A percentile compares a stretch with the other conserved stretches of the same genome.
phyloP scores from a whole-genome alignment of 2,113 vertebrate genomes.

The Rhinopomastus cyanomelas region DNA sequence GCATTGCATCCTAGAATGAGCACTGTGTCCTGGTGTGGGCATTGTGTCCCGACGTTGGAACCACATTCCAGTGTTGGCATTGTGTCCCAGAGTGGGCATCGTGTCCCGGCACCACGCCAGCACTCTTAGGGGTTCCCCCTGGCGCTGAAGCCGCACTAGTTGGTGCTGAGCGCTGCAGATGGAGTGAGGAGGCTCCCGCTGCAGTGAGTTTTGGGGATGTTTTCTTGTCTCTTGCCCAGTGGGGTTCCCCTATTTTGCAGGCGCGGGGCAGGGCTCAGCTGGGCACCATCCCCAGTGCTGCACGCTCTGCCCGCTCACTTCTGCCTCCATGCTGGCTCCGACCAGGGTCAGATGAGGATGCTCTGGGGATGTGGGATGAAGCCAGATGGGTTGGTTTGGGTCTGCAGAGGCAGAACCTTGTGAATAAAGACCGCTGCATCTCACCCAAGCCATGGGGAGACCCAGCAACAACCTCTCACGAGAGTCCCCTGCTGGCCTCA shows the following conservation, averaged over 20 bases:
- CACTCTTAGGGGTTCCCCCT: neutral
- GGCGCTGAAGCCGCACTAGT: neutral
- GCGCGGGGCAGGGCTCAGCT: neutral
- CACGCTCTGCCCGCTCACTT: neutral
- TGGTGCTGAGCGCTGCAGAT: neutral
- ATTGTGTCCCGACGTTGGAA: no score
- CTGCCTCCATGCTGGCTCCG: neutral
- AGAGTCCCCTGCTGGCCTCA: neutral
- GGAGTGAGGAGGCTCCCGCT: fast-evolving
- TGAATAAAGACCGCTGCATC: neutral
- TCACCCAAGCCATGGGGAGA: fast-evolving
- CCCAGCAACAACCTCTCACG: neutral
- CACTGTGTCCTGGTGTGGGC: no score
- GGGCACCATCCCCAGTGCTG: fast-evolving
- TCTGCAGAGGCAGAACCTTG: neutral
- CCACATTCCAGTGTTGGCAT: no score
- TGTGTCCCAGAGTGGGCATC: no score
- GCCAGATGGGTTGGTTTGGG: neutral
- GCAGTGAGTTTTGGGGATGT: neutral
- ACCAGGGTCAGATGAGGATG: neutral
- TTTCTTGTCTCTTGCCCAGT: fast-evolving
- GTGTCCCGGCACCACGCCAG: fast-evolving
- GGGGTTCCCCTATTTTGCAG: fast-evolving
- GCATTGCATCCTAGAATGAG: no score
- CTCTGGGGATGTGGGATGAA: neutral